These are phyloP conservation scores for Scaptomyza caliginosa DNA, from an alignment of 2,888 invertebrate genomes.

Conservation along the genomic window DNA sequence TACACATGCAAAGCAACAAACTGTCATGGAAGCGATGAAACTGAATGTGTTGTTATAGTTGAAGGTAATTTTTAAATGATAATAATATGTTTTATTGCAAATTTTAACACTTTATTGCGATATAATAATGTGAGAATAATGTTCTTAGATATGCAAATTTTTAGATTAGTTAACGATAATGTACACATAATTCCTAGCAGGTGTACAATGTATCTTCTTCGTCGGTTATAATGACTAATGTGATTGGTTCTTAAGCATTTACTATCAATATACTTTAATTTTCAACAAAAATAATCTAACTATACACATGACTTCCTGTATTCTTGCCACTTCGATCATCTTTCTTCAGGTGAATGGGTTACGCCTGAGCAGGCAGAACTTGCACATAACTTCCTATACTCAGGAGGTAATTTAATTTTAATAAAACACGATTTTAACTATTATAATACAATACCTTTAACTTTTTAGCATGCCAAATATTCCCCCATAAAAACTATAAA, in stretches of 20 bases:
- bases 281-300: background rate
- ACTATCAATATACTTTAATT: background rate
- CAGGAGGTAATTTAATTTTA: slow-evolving; percentile 87
- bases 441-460: too few relatives aligned
- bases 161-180: too few relatives aligned
- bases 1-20: slow-evolving; percentile 98
- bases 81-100: too few relatives aligned
- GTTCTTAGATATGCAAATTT: too few relatives aligned
- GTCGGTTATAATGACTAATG: too few relatives aligned
- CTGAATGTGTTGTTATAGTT: slow-evolving; percentile 96
- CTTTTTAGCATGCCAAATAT: background rate
- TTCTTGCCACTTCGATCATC: slow-evolving; percentile 28
- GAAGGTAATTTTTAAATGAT: slow-evolving; percentile 90
- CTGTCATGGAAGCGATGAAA: slow-evolving; percentile 97
- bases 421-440: slow-evolving; percentile 19
- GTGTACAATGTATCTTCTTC: too few relatives aligned
- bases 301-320: background rate
- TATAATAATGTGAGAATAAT: too few relatives aligned
- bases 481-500: background rate
- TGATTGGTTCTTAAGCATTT: too few relatives aligned
- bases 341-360: slow-evolving; percentile 88
- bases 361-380: slow-evolving; percentile 93
- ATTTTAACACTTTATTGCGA: too few relatives aligned
- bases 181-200: background rate
- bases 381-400: slow-evolving; percentile 94